Conservation (phyloP, 2,113 vertebrate species). For the Microtus pennsylvanicus region DNA sequence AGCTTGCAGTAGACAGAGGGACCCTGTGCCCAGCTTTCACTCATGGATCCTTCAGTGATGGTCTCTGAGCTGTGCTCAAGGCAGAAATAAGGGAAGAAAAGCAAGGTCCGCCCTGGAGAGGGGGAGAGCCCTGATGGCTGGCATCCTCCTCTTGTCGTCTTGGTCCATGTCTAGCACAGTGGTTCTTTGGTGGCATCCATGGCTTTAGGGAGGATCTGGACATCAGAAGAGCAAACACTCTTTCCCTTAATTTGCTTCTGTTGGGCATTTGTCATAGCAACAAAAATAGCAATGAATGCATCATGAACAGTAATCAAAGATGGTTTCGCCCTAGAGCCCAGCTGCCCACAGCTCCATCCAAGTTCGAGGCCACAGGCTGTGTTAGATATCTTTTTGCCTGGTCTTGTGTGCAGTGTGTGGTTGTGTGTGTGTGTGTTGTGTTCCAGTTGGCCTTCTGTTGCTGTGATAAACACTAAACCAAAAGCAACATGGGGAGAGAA, state of each 20-base stretch:
- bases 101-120: background rate
- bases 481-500: background rate
- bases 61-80: background rate
- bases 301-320: background rate
- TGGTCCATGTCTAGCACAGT: background rate
- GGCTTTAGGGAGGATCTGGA: background rate
- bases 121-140: too few relatives aligned
- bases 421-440: background rate
- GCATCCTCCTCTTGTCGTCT: background rate
- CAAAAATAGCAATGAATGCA: background rate
- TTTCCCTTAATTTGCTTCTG: background rate
- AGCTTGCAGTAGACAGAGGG: background rate
- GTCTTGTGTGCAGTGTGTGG: background rate
- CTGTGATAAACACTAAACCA: background rate
- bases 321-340: background rate
- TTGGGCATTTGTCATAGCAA: background rate
- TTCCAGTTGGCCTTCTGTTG: background rate
- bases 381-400: background rate
- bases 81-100: background rate
- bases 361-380: background rate
- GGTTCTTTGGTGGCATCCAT: background rate
- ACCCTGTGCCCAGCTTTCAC: background rate
- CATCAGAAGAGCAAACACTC: background rate
- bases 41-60: background rate
- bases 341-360: background rate